Evolutionary conservation across 2,113 vertebrate species (phyloP), one percentile per base, ranked within the genome.

Genomic region (Calidris pygmaea): DNA sequence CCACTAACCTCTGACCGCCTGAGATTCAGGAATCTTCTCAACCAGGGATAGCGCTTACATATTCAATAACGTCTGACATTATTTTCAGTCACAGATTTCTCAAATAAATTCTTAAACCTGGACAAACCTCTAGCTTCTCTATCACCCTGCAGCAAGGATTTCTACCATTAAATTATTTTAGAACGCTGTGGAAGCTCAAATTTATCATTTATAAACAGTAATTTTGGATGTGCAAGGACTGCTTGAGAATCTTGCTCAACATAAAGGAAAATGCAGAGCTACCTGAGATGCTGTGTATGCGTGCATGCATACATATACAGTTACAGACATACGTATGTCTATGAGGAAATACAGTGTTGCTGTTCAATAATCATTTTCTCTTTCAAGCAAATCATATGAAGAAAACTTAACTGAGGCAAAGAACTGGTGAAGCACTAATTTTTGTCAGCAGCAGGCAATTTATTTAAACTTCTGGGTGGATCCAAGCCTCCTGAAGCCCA

Each of bases 401-500:
- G 60, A 70, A 95, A 21, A 91, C 23, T 70, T 83, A 77, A 93
- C 14, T 20, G 92, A 96, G 73, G 55, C 60, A 89, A 96, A 84
- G 27, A 95, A 83, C 50, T 62, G 48, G 37, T 91, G 17, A 79
- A 77, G 16, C 19, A 48, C 12, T 70, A 10, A 66, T 24, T 90
- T 76, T 43, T 66, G 12, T 48, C 35, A 60, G 17, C 21, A 90
- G 30, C 18, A 67, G 16, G 23, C 65, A 5, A 86, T 74, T 78
- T 71, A 45, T 85, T 72, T 43, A 58, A 91, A 50, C 15, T 78
- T 81, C 9, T 66, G 39, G 20, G n/a, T 76, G 29, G 26, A 75
- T 80, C 30, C 1, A 9, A 88, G 86, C 35, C 30, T 81, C 32
- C 14, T 45, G 39, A 89, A 77, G 7, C 22, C 16, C 30, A 58